A percentile compares a stretch with the other conserved stretches of the same genome.
These are phyloP conservation scores for Megaceryle torquata DNA, from an alignment of 2,113 vertebrate genomes.

Conservation along the genomic window DNA sequence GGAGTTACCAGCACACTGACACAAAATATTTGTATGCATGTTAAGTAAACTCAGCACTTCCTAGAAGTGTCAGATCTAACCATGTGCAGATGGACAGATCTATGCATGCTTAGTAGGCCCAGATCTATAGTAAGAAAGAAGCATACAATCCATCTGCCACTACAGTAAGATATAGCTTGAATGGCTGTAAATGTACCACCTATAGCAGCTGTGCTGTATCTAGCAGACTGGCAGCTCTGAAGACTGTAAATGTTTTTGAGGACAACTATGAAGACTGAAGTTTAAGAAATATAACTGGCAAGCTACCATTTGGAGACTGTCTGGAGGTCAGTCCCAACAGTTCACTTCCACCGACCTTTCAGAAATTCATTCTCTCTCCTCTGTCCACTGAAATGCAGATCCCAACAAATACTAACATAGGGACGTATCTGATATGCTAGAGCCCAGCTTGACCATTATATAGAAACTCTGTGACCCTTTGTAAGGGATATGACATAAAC, in stretches of 20 bases:
- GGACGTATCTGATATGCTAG: neutral
- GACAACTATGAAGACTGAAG: neutral
- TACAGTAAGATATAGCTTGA: neutral
- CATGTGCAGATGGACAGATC: neutral
- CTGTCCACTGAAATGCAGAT: neutral
- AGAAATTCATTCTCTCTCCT: neutral
- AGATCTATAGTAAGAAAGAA: neutral
- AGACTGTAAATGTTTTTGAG: neutral
- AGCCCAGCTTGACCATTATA: neutral
- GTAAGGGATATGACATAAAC: neutral
- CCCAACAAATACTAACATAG: neutral
- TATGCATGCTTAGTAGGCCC: neutral
- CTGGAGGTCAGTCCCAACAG: neutral
- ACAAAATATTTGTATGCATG: neutral
- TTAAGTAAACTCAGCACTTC: neutral
- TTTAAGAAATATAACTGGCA: neutral
- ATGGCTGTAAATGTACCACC: neutral
- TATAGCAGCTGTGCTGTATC: neutral
- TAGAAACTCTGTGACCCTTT: neutral
- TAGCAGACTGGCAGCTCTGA: neutral
- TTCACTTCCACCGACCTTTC: neutral
- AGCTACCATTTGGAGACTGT: neutral
- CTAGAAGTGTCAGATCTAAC: neutral
- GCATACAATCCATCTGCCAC: neutral
- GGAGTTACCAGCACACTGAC: neutral